Conservation (phyloP, 2,113 vertebrate genomes). For the Neotoma lepida region DNA sequence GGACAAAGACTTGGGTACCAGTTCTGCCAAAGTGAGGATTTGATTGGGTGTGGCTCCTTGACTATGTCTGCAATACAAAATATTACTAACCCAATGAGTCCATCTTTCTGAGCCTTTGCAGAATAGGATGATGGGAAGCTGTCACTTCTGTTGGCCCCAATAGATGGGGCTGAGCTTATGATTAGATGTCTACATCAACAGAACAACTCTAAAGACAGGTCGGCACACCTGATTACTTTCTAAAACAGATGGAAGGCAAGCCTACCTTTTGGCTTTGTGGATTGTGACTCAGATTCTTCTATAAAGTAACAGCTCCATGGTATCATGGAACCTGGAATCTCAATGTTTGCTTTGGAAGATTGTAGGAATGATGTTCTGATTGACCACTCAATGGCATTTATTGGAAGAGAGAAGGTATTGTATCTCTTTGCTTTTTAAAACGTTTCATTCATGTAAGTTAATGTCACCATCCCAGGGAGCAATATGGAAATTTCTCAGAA, state of each 20-base stretch:
- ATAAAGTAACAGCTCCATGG: not conserved
- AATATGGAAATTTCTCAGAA: not conserved
- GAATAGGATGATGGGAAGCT: not conserved
- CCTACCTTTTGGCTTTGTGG: not conserved
- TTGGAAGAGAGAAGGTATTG: not conserved
- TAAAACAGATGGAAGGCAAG: not conserved
- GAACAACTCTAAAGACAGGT: not conserved
- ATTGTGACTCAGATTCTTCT: not conserved
- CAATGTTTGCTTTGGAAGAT: conserved; percentile 43
- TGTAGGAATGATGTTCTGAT: not conserved
- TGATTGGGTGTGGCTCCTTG: not conserved
- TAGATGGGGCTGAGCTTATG: not conserved
- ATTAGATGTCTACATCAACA: not conserved
- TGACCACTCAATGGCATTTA: not conserved
- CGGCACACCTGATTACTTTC: not conserved
- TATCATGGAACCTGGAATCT: not conserved
- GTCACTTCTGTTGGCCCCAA: not conserved
- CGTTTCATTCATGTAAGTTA: not conserved
- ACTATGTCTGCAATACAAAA: not conserved
- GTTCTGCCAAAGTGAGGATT: not conserved
- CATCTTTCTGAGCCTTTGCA: not conserved
- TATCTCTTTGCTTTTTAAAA: not conserved
- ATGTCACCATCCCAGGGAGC: not conserved
- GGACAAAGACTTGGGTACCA: not conserved
- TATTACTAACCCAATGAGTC: not conserved